Evolutionary conservation across 2,113 vertebrate species (phyloP).

Genomic region (Corythornis cristatus): DNA sequence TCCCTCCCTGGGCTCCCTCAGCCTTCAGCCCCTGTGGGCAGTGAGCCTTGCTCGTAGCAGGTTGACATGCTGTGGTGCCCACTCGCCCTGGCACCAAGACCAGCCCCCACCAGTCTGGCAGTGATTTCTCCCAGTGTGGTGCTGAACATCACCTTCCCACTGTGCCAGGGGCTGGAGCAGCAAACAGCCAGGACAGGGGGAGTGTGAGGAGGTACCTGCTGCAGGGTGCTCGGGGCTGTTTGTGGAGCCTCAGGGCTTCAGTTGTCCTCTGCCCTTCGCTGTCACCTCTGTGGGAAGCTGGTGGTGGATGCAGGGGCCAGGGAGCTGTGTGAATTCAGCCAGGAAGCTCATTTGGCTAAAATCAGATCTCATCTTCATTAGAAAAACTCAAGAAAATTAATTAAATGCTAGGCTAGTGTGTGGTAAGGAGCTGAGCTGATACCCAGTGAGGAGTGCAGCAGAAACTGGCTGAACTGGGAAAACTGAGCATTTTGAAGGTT

Average conservation of each 20-base stretch:
- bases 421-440: background rate
- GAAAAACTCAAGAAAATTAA: background rate
- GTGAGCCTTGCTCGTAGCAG: background rate
- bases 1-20: background rate
- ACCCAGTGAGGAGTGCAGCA: background rate
- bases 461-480: background rate
- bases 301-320: background rate
- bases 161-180: background rate
- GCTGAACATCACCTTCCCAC: background rate
- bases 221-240: background rate
- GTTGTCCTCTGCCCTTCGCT: background rate
- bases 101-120: background rate
- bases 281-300: accelerated
- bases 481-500: background rate
- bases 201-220: accelerated
- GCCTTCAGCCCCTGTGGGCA: accelerated
- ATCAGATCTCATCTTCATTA: background rate
- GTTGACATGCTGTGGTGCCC: accelerated
- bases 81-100: accelerated
- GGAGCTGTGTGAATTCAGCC: background rate
- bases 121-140: background rate
- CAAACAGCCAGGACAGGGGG: accelerated
- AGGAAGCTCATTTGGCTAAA: background rate
- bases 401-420: background rate
- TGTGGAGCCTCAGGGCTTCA: background rate